Evolutionary conservation across 2,888 invertebrate species (phyloP), one percentile per base, ranked within the genome.

Genomic region (Dolichopus griseipennis): DNA sequence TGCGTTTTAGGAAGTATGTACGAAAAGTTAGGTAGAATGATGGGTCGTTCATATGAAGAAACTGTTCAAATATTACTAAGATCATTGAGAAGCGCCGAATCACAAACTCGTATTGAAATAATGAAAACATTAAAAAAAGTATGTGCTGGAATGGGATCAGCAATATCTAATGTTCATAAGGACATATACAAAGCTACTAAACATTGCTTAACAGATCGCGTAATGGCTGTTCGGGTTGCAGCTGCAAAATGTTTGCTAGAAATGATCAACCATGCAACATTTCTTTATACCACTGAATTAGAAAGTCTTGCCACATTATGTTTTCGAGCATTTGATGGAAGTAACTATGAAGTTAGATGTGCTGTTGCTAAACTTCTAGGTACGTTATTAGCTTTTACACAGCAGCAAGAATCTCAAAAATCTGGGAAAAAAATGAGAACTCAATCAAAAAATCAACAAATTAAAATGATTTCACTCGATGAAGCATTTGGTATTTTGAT

Each of bases 11-110:
- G 97, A 52, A 92, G 92, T 71, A 96, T 99, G 95, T 99, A 98
- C 82, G 96, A 97, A 81, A 95, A 93, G 81, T 85, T 99, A 22
- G 98, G 99, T 1, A 86, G 99, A 72, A 97, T 99, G 96, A 98
- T 97, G 90, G 99, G 98, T 0, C 85, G 98, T 71, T 95, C 97
- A 0, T 99, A 97, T 78, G 98, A 99, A 80, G 99, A 99, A 78
- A 98, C 98, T 0, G 93, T 98, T 41, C 90, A 92, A 74, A 91
- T 97, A 67, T 84, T 99, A 33, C 88, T 95, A 68, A 90, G 93
- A 75, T 94, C 94, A 1, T 83, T 99, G 69, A 89, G 93, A 76
- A 97, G 91, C 82, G 95, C 94, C 0, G 97, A 97, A 84, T 97
- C 97, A 0, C 97, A 97, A 81, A 93, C 93, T 1, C 86, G 98